A percentile compares a stretch with the other conserved stretches of the same genome.
These are phyloP conservation scores for Molorchus minor DNA, from an alignment of 2,888 invertebrate species.

Conservation along the genomic window DNA sequence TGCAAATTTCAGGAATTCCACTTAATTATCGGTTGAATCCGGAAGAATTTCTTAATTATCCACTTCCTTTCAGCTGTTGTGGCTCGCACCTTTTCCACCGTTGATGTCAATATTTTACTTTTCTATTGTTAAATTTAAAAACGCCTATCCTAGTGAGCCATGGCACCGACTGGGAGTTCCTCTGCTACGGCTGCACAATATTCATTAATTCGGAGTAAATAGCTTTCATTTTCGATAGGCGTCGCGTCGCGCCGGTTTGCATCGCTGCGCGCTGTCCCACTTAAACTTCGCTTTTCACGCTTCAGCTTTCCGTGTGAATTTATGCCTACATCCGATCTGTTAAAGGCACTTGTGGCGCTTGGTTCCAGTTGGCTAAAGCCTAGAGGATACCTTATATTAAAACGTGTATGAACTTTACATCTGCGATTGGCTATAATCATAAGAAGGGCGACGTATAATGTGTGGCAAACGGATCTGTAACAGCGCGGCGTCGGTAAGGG, in stretches of 20 bases:
- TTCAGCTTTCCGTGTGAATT: background rate
- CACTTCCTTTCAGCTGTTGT: slow-evolving; percentile 38
- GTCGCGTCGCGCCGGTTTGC: too few species aligned
- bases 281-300: slow-evolving; percentile 12
- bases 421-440: too few species aligned
- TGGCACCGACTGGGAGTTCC: background rate
- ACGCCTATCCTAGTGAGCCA: slow-evolving; percentile 3
- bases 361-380: too few species aligned
- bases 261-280: slow-evolving; percentile 1
- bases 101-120: slow-evolving; percentile 30
- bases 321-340: too few species aligned
- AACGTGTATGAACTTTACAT: too few species aligned
- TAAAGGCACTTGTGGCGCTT: too few species aligned
- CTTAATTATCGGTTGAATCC: slow-evolving; percentile 43
- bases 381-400: too few species aligned
- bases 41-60: slow-evolving; percentile 54
- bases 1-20: slow-evolving; percentile 32
- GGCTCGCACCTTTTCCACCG: slow-evolving; percentile 23
- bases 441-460: too few species aligned
- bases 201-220: slow-evolving; percentile 4
- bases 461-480: too few species aligned
- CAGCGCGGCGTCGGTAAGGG: too few species aligned
- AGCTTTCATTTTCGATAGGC: slow-evolving; percentile 16
- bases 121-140: slow-evolving; percentile 30
- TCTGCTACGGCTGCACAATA: slow-evolving; percentile 4